These are phyloP conservation scores for Bombus confusus DNA, from an alignment of 1,140 invertebrate species.

Conservation along the genomic window DNA sequence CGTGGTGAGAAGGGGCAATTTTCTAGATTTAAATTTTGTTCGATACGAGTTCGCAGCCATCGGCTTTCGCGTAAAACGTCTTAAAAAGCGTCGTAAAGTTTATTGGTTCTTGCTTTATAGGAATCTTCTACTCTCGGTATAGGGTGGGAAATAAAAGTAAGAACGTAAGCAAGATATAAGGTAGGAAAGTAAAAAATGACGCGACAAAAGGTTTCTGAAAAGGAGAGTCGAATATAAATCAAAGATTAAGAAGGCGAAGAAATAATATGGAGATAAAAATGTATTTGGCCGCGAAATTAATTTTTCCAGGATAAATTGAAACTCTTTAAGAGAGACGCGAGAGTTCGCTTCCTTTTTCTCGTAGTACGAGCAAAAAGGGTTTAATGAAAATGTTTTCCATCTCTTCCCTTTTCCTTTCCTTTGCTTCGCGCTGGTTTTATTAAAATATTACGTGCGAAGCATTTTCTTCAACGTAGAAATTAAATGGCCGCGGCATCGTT, in stretches of 20 bases:
- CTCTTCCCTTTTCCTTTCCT: too few species aligned
- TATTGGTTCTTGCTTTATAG: too few species aligned
- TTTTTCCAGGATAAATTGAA: not conserved
- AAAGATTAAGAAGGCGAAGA: not conserved
- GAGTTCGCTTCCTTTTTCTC: not conserved
- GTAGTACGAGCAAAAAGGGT: not conserved
- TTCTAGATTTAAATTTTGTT: too few species aligned
- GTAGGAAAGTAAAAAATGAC: not conserved
- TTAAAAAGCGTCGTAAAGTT: too few species aligned
- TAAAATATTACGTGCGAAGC: conserved; percentile 30
- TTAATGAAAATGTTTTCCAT: not conserved
- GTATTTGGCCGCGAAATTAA: not conserved
- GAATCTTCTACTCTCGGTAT: too few species aligned
- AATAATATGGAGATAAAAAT: not conserved
- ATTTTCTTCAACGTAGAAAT: not conserved
- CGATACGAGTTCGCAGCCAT: too few species aligned
- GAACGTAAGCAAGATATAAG: not conserved
- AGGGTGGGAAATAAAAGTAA: not conserved
- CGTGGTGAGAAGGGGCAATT: too few species aligned
- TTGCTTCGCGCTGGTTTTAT: not conserved
- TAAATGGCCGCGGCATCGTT: not conserved
- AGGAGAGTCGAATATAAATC: not conserved
- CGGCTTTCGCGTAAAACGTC: too few species aligned
- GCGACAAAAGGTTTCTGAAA: too few species aligned
- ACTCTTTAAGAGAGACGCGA: not conserved